Percentiles rank a stretch among this genome's conserved stretches.
These are phyloP conservation scores for Acipenser ruthenus DNA, from an alignment of 2,797 vertebrate species.

Conservation along the genomic window DNA sequence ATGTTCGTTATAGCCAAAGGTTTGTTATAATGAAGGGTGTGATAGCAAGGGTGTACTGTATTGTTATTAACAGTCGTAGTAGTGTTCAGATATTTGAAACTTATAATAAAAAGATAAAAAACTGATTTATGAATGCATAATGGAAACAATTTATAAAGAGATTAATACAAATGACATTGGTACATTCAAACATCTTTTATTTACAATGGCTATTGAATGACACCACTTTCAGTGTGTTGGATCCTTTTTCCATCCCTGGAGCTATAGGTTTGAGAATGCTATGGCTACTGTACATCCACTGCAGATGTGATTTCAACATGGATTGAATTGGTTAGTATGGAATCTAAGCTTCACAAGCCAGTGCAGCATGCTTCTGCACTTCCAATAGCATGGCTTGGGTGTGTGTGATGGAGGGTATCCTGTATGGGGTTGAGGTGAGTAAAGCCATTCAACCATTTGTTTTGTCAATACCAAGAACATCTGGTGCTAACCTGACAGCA, in stretches of 20 bases:
- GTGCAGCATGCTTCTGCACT: constrained; percentile 42
- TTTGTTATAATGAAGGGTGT: too few species aligned
- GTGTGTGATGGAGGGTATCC: constrained; percentile 7
- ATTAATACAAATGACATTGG: too few species aligned
- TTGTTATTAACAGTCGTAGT: too few species aligned
- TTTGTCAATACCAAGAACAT: constrained; percentile 4
- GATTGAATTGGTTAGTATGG: constrained; percentile 42
- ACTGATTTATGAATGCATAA: too few species aligned
- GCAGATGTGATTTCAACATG: constrained; percentile 42
- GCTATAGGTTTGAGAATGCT: constrained; percentile 43
- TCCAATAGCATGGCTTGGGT: constrained; percentile 34
- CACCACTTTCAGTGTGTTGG: too few species aligned
- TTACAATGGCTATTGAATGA: too few species aligned
- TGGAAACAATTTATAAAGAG: too few species aligned
- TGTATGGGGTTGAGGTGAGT: background rate
- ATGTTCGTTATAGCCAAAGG: too few species aligned
- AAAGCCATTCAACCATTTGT: background rate
- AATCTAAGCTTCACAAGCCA: constrained; percentile 47
- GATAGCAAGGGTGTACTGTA: too few species aligned
- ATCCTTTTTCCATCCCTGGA: constrained; percentile 27
- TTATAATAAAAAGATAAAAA: too few species aligned
- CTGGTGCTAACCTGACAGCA: constrained; percentile 8
- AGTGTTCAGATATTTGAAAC: too few species aligned
- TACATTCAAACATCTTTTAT: too few species aligned
- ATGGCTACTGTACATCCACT: constrained; percentile 38